These are phyloP conservation scores for Gisinianus flammeolus DNA, from an alignment of 2,888 invertebrate species.

Conservation along the genomic window DNA sequence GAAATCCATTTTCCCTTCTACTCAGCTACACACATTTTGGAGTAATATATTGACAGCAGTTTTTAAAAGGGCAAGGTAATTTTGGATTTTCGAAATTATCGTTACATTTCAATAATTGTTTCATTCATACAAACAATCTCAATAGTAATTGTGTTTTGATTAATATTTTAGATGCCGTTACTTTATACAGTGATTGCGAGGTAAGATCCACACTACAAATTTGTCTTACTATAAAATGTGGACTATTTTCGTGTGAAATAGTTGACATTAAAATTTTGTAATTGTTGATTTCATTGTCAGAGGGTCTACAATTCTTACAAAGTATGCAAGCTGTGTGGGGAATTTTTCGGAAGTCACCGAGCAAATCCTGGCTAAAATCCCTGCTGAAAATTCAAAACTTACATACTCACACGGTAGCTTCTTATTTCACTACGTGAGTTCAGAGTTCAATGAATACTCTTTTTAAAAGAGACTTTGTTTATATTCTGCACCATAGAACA, in stretches of 20 bases:
- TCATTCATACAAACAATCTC: too few species aligned
- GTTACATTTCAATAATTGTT: too few species aligned
- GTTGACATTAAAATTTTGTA: background rate
- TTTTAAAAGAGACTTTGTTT: too few species aligned
- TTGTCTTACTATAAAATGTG: background rate
- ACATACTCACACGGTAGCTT: constrained; percentile 94
- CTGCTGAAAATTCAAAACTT: constrained; percentile 85
- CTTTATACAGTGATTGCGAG: constrained; percentile 83
- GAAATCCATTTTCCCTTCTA: too few species aligned
- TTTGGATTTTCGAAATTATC: too few species aligned
- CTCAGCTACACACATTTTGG: too few species aligned
- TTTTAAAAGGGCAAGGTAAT: too few species aligned
- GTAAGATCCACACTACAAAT: background rate
- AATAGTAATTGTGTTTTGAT: too few species aligned
- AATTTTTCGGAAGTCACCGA: constrained; percentile 87
- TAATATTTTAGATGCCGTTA: too few species aligned
- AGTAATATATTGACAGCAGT: too few species aligned
- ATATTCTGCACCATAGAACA: too few species aligned
- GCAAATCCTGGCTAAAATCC: constrained; percentile 85
- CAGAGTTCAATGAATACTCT: too few species aligned
- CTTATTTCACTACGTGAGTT: constrained; percentile 79
- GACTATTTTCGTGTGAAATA: background rate
- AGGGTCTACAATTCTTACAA: constrained; percentile 80
- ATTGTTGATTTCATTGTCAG: constrained; percentile 65
- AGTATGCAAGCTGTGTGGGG: constrained; percentile 90